A percentile compares a stretch with the other conserved stretches of the same genome.
Evolutionary conservation across 2,888 invertebrate genomes (phyloP).

Genomic region (Rotaria magnacalcarata): DNA sequence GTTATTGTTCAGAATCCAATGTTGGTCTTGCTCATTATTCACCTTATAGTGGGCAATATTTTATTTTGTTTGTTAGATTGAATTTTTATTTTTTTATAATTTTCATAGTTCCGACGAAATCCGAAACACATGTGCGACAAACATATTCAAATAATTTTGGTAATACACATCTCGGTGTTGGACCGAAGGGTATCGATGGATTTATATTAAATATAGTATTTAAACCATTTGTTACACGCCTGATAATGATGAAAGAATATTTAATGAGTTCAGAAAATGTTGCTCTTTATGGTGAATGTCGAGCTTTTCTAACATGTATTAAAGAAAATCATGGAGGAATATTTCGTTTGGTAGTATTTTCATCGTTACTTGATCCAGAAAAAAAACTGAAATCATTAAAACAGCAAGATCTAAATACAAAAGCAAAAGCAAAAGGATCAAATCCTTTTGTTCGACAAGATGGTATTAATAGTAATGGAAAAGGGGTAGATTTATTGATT

Average conservation of each 20-base stretch:
- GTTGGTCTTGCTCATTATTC: constrained; percentile 48
- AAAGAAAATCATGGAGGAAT: constrained; percentile 92
- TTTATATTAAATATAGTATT: constrained; percentile 43
- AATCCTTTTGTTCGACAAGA: neutral
- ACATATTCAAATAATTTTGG: constrained; percentile 28
- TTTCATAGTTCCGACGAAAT: neutral
- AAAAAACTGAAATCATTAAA: constrained; percentile 45
- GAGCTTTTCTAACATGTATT: constrained; percentile 84
- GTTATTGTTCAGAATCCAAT: constrained; percentile 83
- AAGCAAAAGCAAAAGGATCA: neutral
- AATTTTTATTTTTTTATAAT: neutral
- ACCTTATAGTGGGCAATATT: constrained; percentile 47
- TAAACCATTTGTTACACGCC: constrained; percentile 38
- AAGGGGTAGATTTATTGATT: neutral
- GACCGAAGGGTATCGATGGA: constrained; percentile 37
- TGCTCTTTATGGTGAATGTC: constrained; percentile 78
- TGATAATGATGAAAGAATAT: constrained; percentile 32
- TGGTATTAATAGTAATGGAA: neutral
- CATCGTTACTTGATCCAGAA: constrained; percentile 69
- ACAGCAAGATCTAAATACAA: neutral
- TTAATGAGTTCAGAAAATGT: constrained; percentile 44
- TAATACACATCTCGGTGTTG: constrained; percentile 37
- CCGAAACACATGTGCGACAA: neutral
- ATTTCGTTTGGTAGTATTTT: constrained; percentile 83
- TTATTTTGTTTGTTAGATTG: no score